Evolutionary conservation across 1,140 invertebrate genomes (phyloP).

Genomic region (Trachymyrmex cornetzi): DNA sequence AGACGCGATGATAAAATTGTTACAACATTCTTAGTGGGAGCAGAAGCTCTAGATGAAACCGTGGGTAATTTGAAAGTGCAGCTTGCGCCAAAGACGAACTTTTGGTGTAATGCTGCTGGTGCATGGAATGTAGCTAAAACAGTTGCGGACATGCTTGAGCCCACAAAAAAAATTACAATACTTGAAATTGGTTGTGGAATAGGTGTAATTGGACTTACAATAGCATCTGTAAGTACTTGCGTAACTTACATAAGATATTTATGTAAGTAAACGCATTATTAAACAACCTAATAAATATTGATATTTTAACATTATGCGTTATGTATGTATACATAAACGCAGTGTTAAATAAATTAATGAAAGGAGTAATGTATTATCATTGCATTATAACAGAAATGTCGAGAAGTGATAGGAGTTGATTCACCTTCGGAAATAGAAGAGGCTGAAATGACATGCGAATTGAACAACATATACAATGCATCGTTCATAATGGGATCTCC

Average conservation of each 20-base stretch:
- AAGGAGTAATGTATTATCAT: conserved; percentile 26
- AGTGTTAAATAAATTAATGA: conserved; percentile 28
- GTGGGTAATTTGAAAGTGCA: conserved; percentile 83
- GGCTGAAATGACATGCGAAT: conserved; percentile 83
- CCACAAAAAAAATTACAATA: conserved; percentile 79
- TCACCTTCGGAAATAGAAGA: conserved; percentile 84
- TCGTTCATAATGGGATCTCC: conserved; percentile 83
- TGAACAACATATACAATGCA: conserved; percentile 84
- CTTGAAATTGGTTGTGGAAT: conserved; percentile 85
- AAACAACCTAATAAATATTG: conserved; percentile 14
- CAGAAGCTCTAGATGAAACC: conserved; percentile 84
- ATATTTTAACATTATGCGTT: neutral
- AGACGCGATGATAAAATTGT: conserved; percentile 77
- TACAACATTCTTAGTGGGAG: conserved; percentile 83
- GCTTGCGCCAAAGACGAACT: conserved; percentile 85
- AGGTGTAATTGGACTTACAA: conserved; percentile 83
- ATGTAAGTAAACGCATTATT: conserved; percentile 29
- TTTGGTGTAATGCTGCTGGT: conserved; percentile 83
- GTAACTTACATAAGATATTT: conserved; percentile 6
- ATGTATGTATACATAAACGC: conserved; percentile 3
- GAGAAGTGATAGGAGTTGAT: conserved; percentile 84
- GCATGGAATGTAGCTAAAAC: conserved; percentile 81
- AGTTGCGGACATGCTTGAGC: conserved; percentile 80
- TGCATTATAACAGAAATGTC: conserved; percentile 81
- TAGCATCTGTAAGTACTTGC: conserved; percentile 81